Percentiles rank a stretch among this genome's conserved stretches.
phyloP scores from a whole-genome alignment of 2,888 invertebrate genomes.

The Rhagium mordax region DNA sequence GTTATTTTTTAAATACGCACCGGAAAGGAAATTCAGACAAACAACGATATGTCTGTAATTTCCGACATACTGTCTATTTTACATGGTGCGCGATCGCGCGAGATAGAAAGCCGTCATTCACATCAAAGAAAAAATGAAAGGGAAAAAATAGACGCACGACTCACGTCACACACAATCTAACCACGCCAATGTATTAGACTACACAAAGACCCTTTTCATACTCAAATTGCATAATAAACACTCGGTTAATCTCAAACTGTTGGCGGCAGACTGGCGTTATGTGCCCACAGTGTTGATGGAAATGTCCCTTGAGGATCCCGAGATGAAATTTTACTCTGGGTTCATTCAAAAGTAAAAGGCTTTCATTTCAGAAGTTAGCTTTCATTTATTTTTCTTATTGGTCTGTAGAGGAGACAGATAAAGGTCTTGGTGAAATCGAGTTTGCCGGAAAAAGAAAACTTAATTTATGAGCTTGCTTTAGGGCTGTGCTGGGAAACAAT shows the following conservation, averaged over 20 bases:
- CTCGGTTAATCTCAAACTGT: not conserved
- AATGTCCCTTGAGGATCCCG: not conserved
- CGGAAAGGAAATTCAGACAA: not conserved
- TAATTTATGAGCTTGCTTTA: no score
- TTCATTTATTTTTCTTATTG: not conserved
- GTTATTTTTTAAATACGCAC: not conserved
- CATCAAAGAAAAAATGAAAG: not conserved
- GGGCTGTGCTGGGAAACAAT: no score
- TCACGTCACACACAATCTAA: conserved; percentile 7
- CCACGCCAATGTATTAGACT: not conserved
- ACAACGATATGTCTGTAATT: not conserved
- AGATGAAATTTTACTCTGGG: not conserved
- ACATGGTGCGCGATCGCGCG: not conserved
- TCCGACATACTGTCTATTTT: not conserved
- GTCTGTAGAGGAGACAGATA: no score
- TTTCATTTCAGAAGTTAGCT: not conserved
- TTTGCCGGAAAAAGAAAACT: no score
- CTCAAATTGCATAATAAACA: conserved; percentile 14
- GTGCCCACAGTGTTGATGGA: not conserved
- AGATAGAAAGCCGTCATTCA: not conserved
- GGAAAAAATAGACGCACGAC: conserved; percentile 7
- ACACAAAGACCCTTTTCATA: conserved; percentile 1
- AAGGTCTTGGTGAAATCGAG: no score
- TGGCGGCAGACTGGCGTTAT: conserved; percentile 7
- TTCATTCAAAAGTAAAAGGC: not conserved